A percentile compares a stretch with the other conserved stretches of the same genome.
These are phyloP conservation scores for Oenanthe melanoleuca DNA, from an alignment of 2,113 vertebrate species.

Conservation along the genomic window DNA sequence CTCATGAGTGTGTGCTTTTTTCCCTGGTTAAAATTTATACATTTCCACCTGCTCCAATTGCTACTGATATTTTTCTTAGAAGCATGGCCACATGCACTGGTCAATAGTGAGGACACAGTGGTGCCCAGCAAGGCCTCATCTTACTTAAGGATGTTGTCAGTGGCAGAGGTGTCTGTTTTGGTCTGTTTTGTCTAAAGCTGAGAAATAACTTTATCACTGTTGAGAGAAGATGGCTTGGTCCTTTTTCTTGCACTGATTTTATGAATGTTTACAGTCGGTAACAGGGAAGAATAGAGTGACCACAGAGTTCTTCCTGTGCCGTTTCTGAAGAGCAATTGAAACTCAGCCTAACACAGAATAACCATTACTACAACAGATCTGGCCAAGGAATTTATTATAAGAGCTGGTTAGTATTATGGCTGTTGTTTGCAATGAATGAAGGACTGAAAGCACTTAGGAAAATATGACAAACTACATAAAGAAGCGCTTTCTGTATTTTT, in stretches of 20 bases:
- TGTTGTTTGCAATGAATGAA: not conserved
- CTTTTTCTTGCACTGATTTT: not conserved
- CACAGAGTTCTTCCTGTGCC: not conserved
- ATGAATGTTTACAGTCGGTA: not conserved
- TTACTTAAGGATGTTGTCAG: not conserved
- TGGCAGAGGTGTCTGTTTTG: not conserved
- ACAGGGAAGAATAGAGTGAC: not conserved
- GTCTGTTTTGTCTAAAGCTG: not conserved
- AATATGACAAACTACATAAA: not conserved
- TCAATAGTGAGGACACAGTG: not conserved
- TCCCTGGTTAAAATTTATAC: not conserved
- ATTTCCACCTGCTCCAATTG: not conserved
- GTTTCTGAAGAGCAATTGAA: constrained; percentile 10
- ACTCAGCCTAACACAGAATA: not conserved
- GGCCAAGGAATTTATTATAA: not conserved
- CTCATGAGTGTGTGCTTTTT: not conserved
- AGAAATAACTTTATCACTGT: not conserved
- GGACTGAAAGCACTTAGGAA: not conserved
- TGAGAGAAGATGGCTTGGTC: not conserved
- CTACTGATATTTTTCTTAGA: not conserved
- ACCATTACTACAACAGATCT: not conserved
- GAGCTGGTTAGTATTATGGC: not conserved
- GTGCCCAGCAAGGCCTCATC: not conserved
- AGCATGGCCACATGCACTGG: not conserved
- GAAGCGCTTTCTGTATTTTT: not conserved